A percentile compares a stretch with the other conserved stretches of the same genome.
These are phyloP conservation scores for Neoitamus cyanurus DNA, from an alignment of 2,888 invertebrate genomes.

Conservation along the genomic window DNA sequence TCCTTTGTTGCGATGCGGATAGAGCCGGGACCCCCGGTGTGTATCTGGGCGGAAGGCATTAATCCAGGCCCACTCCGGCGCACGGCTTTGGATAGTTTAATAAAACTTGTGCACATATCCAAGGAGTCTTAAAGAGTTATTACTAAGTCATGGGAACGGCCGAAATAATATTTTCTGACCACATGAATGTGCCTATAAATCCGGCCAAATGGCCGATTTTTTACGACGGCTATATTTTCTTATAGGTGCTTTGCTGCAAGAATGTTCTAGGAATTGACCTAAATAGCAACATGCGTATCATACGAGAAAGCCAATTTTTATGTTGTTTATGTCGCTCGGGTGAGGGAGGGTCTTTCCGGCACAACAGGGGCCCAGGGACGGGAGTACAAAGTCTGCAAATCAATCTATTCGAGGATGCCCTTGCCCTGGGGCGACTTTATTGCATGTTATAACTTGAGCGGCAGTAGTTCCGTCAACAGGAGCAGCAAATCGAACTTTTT, in stretches of 20 bases:
- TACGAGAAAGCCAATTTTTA: not conserved
- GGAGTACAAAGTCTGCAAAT: not conserved
- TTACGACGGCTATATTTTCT: constrained; percentile 37
- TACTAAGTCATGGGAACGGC: constrained; percentile 21
- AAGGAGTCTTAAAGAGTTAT: constrained; percentile 28
- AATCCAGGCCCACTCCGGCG: not conserved
- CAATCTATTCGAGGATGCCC: not conserved
- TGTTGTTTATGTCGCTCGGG: not conserved
- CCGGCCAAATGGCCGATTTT: constrained; percentile 11
- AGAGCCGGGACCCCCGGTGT: not conserved
- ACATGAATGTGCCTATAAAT: constrained; percentile 35
- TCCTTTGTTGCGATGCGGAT: not conserved
- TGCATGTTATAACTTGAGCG: not conserved
- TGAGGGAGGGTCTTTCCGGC: not conserved
- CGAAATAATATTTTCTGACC: constrained; percentile 31
- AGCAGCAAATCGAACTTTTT: not conserved
- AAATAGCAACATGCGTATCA: constrained; percentile 21
- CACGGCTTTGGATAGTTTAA: constrained; percentile 8
- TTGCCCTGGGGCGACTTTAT: not conserved
- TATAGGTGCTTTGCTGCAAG: constrained; percentile 22
- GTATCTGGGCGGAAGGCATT: constrained; percentile 4
- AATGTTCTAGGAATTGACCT: constrained; percentile 23
- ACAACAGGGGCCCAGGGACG: not conserved
- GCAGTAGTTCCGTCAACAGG: not conserved
- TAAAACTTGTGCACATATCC: constrained; percentile 11